These are phyloP conservation scores for Meiosimyza decipiens DNA, from an alignment of 2,888 invertebrate species.

Conservation along the genomic window DNA sequence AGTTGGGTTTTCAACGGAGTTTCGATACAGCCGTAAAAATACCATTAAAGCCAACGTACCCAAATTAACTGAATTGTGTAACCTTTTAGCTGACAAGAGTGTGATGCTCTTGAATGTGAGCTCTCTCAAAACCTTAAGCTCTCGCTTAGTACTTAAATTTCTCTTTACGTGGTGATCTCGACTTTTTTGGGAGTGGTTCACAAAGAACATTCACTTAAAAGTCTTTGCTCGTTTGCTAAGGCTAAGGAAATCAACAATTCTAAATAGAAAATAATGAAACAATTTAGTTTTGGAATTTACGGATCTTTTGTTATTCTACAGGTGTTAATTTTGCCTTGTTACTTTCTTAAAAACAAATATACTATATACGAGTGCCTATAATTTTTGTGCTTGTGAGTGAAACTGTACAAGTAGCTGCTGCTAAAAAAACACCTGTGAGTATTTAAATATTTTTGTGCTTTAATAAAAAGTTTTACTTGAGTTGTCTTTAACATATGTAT, in stretches of 20 bases:
- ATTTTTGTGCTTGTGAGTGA: too few relatives aligned
- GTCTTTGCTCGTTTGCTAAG: background rate
- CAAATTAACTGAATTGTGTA: slow-evolving; percentile 36
- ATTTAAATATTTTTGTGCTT: too few relatives aligned
- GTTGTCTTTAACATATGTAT: too few relatives aligned
- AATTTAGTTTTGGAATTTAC: background rate
- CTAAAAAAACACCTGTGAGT: too few relatives aligned
- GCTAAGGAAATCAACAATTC: background rate
- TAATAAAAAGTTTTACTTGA: too few relatives aligned
- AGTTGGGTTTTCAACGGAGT: slow-evolving; percentile 7
- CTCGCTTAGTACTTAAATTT: slow-evolving; percentile 37
- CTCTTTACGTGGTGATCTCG: slow-evolving; percentile 21
- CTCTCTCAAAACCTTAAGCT: slow-evolving; percentile 25
- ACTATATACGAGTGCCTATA: too few relatives aligned
- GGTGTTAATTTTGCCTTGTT: too few relatives aligned
- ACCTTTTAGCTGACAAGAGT: slow-evolving; percentile 33
- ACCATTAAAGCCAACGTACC: slow-evolving; percentile 32
- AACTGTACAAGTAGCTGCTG: too few relatives aligned
- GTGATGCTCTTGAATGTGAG: background rate
- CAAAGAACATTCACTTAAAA: background rate
- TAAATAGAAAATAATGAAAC: background rate
- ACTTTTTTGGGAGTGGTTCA: slow-evolving; percentile 57
- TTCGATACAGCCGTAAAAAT: slow-evolving; percentile 15
- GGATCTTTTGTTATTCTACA: background rate
- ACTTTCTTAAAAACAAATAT: too few relatives aligned